A percentile compares a stretch with the other conserved stretches of the same genome.
These are phyloP conservation scores for Sigmodon hispidus DNA, from an alignment of 2,113 vertebrate genomes.

Conservation along the genomic window DNA sequence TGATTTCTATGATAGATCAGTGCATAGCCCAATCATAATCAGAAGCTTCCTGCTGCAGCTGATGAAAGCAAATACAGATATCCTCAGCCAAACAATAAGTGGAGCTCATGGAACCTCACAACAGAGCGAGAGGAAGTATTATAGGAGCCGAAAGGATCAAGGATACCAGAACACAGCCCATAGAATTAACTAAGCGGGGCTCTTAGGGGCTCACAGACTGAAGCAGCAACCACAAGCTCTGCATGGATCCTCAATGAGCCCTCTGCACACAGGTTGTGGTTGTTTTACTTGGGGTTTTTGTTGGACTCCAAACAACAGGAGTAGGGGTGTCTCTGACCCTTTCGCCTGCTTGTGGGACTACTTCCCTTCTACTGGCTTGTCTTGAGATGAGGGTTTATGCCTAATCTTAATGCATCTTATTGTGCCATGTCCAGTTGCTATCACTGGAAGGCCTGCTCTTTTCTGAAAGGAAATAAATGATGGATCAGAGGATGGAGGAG, in stretches of 20 bases:
- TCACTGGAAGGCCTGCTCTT: background rate
- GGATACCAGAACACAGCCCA: background rate
- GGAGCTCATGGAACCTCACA: background rate
- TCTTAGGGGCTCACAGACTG: background rate
- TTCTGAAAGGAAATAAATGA: background rate
- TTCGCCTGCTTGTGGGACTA: background rate
- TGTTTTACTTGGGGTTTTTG: background rate
- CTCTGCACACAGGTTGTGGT: background rate
- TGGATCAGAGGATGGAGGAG: background rate
- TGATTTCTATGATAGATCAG: no score
- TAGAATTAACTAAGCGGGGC: background rate
- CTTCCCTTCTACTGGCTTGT: background rate
- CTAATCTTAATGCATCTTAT: background rate
- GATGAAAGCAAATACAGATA: background rate
- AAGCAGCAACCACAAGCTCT: background rate
- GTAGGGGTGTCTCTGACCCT: background rate
- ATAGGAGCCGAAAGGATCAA: background rate
- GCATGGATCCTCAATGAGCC: fast-evolving
- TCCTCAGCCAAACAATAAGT: background rate
- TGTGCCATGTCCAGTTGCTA: background rate
- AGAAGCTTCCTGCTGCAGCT: background rate
- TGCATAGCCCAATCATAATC: background rate
- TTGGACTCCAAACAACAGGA: background rate
- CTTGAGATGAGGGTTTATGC: background rate
- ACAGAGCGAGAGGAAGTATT: background rate